phyloP scores from a whole-genome alignment of 2,113 vertebrate genomes.

The Acanthisitta chloris region DNA sequence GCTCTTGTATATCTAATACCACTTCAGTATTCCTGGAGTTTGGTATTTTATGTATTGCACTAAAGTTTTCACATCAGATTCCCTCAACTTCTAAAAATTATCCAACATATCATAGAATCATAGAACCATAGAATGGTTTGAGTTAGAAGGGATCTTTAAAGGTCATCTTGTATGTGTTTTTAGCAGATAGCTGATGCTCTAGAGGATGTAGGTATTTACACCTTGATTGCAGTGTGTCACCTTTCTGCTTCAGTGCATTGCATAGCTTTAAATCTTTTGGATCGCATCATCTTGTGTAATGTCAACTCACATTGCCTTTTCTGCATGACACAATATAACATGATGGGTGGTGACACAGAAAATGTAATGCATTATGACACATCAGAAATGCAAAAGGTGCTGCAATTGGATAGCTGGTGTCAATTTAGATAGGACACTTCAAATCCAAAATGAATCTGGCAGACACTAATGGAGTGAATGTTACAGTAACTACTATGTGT shows the following conservation, averaged over 20 bases:
- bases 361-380: conserved; percentile 71
- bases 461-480: conserved; percentile 67
- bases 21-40: not conserved
- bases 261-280: conserved; percentile 47
- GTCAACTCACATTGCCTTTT: conserved; percentile 62
- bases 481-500: conserved; percentile 19
- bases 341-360: conserved; percentile 67
- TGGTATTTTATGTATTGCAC: not conserved
- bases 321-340: conserved; percentile 54
- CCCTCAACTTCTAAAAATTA: not conserved
- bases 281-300: conserved; percentile 55
- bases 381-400: conserved; percentile 61
- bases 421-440: conserved; percentile 67
- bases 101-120: not conserved
- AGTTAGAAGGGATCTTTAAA: not conserved
- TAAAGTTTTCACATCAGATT: not conserved
- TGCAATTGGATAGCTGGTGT: conserved; percentile 61
- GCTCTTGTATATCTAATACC: not conserved
- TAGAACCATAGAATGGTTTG: not conserved
- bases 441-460: conserved; percentile 68
- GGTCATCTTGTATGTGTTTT: not conserved
- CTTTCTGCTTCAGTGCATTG: conserved; percentile 43
- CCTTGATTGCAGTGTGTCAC: conserved; percentile 32
- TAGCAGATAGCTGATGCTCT: not conserved
- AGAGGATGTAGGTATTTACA: conserved; percentile 43